Conservation (phyloP, 2,113 vertebrate genomes). For the Vicugna pacos region DNA sequence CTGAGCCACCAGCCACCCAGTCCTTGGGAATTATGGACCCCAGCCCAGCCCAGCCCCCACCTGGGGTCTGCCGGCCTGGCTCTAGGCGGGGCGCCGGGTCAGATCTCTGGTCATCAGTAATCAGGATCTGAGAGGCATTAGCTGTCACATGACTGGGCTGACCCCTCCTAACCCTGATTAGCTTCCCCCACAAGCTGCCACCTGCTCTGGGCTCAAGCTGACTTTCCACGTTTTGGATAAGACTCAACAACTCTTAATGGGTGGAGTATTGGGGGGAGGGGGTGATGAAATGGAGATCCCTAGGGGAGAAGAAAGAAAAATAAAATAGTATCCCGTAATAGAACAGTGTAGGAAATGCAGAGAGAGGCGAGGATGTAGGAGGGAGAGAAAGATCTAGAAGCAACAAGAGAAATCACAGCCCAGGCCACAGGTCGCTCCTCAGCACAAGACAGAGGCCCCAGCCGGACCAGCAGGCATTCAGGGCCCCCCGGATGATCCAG, state of each 20-base stretch:
- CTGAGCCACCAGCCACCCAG: rapidly evolving
- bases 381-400: background rate
- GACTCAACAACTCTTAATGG: background rate
- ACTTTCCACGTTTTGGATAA: background rate
- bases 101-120: background rate
- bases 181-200: constrained; percentile 61
- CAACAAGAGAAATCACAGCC: too few relatives aligned
- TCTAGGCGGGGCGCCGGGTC: background rate
- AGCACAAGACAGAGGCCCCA: background rate
- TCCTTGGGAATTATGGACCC: too few relatives aligned
- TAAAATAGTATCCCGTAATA: background rate
- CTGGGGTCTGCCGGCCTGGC: constrained; percentile 21
- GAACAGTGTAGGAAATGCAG: background rate
- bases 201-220: background rate
- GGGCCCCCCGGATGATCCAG: rapidly evolving
- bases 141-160: constrained; percentile 77
- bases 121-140: constrained; percentile 66
- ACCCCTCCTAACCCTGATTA: constrained; percentile 81
- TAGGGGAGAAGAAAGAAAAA: background rate
- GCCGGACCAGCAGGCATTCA: background rate
- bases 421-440: background rate
- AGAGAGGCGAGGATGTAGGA: background rate
- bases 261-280: too few relatives aligned
- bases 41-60: background rate
- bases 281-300: background rate